phyloP scores from a whole-genome alignment of 2,113 vertebrate species.

The Lepisosteus oculatus region DNA sequence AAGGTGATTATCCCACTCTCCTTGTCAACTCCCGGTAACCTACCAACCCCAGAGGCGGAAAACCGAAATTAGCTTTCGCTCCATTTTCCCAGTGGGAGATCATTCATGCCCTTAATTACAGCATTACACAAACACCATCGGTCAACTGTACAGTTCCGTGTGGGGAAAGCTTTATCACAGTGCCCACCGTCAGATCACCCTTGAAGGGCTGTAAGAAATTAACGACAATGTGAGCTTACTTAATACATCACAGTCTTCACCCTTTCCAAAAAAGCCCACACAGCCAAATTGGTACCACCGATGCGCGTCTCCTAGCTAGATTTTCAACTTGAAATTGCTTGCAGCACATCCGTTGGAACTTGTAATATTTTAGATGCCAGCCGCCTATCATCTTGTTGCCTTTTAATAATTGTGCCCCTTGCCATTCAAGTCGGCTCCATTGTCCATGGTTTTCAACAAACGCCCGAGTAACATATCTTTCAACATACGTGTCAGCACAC shows the following conservation, averaged over 20 bases:
- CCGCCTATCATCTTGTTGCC: no score
- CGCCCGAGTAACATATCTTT: no score
- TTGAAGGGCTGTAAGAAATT: background rate
- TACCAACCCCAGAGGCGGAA: conserved; percentile 14
- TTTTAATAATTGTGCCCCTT: no score
- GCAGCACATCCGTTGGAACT: no score
- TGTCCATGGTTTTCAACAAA: no score
- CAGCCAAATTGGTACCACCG: background rate
- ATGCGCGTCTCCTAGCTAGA: no score
- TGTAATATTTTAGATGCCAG: no score
- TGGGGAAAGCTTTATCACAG: no score
- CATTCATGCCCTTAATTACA: conserved; percentile 31
- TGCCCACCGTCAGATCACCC: conserved; percentile 3
- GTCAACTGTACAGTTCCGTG: background rate
- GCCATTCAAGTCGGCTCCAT: no score
- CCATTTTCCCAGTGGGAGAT: conserved; percentile 4
- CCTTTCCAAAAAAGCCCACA: background rate
- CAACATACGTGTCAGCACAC: no score
- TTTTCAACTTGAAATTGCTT: no score
- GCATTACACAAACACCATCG: conserved; percentile 12
- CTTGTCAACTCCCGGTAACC: background rate
- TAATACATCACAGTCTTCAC: conserved; percentile 24
- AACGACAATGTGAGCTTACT: background rate
- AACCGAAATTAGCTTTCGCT: conserved; percentile 22
- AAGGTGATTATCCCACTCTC: conserved; percentile 25